These are phyloP conservation scores for Gymnoscopelus microlampas DNA, from an alignment of 2,797 vertebrate genomes.

Conservation along the genomic window DNA sequence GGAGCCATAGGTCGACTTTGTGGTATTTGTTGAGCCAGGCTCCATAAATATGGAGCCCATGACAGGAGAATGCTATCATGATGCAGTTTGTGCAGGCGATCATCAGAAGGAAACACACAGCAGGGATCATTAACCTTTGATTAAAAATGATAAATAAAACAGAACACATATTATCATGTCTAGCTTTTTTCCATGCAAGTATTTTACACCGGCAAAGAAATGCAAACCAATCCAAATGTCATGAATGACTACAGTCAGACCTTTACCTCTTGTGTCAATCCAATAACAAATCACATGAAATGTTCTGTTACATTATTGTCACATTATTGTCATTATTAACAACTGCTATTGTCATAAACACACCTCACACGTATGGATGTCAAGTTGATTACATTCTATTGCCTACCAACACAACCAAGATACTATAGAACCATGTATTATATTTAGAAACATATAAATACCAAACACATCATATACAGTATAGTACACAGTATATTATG, in stretches of 20 bases:
- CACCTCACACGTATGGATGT: not conserved
- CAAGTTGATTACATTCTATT: not conserved
- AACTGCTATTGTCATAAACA: not conserved
- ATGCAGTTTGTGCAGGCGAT: constrained; percentile 75
- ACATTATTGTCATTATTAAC: not conserved
- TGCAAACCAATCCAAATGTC: too few relatives aligned
- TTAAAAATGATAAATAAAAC: constrained; percentile 25
- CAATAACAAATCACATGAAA: not conserved
- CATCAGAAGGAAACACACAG: constrained; percentile 76
- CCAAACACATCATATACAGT: too few relatives aligned
- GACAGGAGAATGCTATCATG: constrained; percentile 75
- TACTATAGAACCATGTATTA: too few relatives aligned
- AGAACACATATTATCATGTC: not conserved
- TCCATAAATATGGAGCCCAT: constrained; percentile 69
- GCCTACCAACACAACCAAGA: not conserved
- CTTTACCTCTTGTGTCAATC: too few relatives aligned
- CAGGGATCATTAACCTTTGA: constrained; percentile 76
- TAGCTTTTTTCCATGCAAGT: too few relatives aligned
- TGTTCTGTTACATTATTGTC: not conserved
- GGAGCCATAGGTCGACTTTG: constrained; percentile 84
- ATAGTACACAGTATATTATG: not conserved
- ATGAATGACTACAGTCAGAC: too few relatives aligned
- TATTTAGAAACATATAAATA: too few relatives aligned
- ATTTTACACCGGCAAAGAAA: too few relatives aligned
- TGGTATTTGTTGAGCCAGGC: constrained; percentile 80